phyloP scores from a whole-genome alignment of 2,113 vertebrate genomes.

The Bubo blakistoni region DNA sequence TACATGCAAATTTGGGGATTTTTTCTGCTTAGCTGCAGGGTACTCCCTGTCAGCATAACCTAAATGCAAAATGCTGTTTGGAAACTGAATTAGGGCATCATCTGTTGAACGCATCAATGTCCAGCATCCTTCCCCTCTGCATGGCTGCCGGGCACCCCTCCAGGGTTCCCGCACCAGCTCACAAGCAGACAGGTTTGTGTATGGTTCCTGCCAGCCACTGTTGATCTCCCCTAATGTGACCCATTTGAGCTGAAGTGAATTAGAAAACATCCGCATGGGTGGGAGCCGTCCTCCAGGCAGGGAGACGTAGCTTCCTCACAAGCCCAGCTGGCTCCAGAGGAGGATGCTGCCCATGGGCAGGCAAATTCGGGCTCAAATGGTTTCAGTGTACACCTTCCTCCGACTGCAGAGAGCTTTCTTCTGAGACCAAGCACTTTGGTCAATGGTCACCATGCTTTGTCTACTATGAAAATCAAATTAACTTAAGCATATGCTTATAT shows the following conservation, averaged over 20 bases:
- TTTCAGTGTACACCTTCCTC: not conserved
- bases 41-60: conserved; percentile 16
- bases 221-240: not conserved
- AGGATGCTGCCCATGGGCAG: not conserved
- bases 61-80: not conserved
- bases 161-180: not conserved
- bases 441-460: not conserved
- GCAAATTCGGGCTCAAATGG: not conserved
- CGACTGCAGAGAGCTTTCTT: not conserved
- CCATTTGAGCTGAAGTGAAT: not conserved
- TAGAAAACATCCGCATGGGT: not conserved
- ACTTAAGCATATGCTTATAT: not conserved
- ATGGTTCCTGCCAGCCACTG: not conserved
- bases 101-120: not conserved
- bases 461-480: conserved; percentile 13
- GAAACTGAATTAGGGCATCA: not conserved
- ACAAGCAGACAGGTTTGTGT: not conserved
- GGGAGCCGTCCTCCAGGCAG: accelerated
- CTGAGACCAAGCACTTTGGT: not conserved
- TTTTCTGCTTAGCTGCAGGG: not conserved
- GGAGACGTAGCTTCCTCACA: not conserved
- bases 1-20: not conserved
- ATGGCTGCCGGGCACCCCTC: not conserved
- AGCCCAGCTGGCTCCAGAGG: not conserved
- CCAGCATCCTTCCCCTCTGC: not conserved